Conservation (phyloP, 2,797 vertebrate species). For the Onychomys leucogaster region DNA sequence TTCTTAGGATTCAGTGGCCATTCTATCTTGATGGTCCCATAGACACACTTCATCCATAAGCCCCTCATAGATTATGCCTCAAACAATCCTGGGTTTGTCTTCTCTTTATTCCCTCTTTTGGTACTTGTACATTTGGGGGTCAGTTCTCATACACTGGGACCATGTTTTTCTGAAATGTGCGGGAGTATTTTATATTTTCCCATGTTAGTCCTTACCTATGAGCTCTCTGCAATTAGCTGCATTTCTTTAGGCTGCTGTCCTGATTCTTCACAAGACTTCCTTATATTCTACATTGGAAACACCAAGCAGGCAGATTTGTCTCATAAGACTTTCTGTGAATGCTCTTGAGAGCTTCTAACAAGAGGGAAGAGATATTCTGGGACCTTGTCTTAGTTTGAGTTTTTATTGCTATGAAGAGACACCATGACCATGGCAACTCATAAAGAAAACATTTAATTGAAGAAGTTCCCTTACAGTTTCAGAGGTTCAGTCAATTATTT, state of each 20-base stretch:
- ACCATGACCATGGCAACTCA: too few relatives aligned
- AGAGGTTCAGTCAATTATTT: too few relatives aligned
- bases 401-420: too few relatives aligned
- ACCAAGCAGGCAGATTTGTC: neutral
- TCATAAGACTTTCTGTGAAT: neutral
- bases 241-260: neutral
- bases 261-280: neutral
- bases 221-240: neutral
- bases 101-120: neutral
- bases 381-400: neutral
- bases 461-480: too few relatives aligned
- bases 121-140: neutral
- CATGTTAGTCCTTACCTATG: neutral
- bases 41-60: neutral
- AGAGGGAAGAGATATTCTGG: neutral
- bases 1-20: neutral
- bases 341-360: neutral
- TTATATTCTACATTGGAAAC: neutral
- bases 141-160: neutral
- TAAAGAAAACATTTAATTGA: too few relatives aligned
- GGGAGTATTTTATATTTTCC: conserved; percentile 1
- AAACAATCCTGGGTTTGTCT: neutral
- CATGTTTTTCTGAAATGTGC: neutral
- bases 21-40: neutral
- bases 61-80: neutral